Base-by-base conservation (phyloP, 2,888 invertebrate genomes). In the Lissonota sp. region DNA sequence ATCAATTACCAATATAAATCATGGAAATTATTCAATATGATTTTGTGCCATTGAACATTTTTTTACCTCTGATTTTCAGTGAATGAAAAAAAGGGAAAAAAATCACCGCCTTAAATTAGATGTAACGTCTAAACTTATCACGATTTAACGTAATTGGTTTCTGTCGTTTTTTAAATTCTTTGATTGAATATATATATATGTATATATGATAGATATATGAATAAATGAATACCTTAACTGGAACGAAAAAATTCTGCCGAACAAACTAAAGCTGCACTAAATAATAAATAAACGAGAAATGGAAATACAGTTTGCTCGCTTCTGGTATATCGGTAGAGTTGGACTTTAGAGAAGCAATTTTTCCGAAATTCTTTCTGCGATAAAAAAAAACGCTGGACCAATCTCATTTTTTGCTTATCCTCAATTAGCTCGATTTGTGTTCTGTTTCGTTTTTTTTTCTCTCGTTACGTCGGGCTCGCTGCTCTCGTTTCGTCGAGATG, bases 401-500 rank as follows among this genome's bases (percentile, higher is more conserved):
- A 12, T 57, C 37, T 57, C n/a, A 14, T 53, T 64, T 70, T n/a
- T 62, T 63, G 12, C 51, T 60, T 72, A 12, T 12, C 55, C 39
- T 66, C 42, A n/a, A 53, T 72, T 7, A 12, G 26, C 72, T 67
- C 40, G 10, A 42, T 58, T 66, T 51, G 44, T 63, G n/a, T 6
- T 26, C 26, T 5, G 37, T 55, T 40, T 40, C 40, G 37, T 26
- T 26, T 26, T 26, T 26, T 26, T 26, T 26, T 26, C 26, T 37
- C 12, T 0, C 64, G 76, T 83, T 78, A 83, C 80, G 79, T 71
- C 1, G 78, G 58, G 60, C 71, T 80, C 39, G 66, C 10, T 44
- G 76, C 69, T 73, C 83, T 71, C n/a, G 77, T 81, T 46, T 83
- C 62, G 40, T 90, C 86, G 49, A 87, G 26, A 4, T 87, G 77